A percentile compares a stretch with the other conserved stretches of the same genome.
These are phyloP conservation scores for Rhagophthalmus giganteus DNA, from an alignment of 2,888 invertebrate species.

Conservation along the genomic window DNA sequence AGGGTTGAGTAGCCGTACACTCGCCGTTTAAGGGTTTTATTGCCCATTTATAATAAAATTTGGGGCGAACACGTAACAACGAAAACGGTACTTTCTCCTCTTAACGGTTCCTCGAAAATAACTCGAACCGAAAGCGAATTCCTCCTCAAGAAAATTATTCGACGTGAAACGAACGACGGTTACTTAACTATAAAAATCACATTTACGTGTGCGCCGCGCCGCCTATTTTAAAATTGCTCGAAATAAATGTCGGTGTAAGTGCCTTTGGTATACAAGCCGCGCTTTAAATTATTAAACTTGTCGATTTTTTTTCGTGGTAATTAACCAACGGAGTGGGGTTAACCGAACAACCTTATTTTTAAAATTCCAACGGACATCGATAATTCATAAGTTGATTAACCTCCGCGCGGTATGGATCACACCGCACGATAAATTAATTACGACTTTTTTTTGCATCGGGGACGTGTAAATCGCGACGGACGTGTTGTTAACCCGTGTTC, in stretches of 20 bases:
- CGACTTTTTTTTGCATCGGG: background rate
- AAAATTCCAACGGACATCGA: background rate
- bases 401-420: background rate
- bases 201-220: too few species aligned
- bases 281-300: background rate
- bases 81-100: constrained; percentile 10
- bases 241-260: too few species aligned
- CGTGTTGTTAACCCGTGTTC: constrained; percentile 2
- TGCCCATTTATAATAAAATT: too few species aligned
- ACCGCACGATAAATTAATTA: background rate
- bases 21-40: too few species aligned
- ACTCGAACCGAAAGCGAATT: too few species aligned
- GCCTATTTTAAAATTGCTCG: too few species aligned
- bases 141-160: too few species aligned
- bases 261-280: too few species aligned
- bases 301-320: background rate
- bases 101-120: too few species aligned
- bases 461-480: background rate
- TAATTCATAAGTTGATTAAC: background rate
- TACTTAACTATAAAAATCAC: too few species aligned
- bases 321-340: background rate
- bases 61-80: too few species aligned
- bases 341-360: background rate
- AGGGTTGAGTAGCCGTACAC: constrained; percentile 22
- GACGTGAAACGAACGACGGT: too few species aligned